Conservation (phyloP, 1,140 invertebrate species). For the Schlechtendalia chinensis region DNA sequence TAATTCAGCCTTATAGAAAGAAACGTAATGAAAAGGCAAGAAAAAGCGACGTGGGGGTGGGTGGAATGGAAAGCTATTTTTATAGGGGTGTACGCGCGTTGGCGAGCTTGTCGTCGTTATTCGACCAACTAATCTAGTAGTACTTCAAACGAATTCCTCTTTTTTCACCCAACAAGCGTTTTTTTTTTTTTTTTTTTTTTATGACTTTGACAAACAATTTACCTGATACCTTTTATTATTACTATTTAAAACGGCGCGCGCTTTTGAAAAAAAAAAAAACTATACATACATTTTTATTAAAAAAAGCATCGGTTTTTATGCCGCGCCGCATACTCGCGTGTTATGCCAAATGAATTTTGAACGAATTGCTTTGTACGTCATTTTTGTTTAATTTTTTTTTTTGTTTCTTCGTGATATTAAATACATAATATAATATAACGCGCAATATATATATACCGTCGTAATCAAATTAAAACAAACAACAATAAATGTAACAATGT, state of each 20-base stretch:
- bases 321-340: constrained; percentile 3
- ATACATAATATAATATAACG: neutral
- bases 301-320: constrained; percentile 28
- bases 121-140: constrained; percentile 48
- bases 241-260: constrained; percentile 33
- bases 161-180: constrained; percentile 37
- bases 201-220: constrained; percentile 48
- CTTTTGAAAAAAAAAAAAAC: constrained; percentile 16
- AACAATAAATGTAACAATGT: neutral
- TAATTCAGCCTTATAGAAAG: constrained; percentile 45
- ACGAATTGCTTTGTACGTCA: constrained; percentile 24
- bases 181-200: constrained; percentile 26
- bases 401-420: neutral
- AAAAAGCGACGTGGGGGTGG: neutral
- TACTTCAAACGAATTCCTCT: constrained; percentile 49
- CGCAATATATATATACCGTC: neutral
- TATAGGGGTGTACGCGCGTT: constrained; percentile 17
- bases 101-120: constrained; percentile 46
- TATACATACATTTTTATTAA: constrained; percentile 18
- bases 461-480: constrained; percentile 13
- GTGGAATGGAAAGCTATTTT: constrained; percentile 34
- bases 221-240: constrained; percentile 48
- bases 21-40: constrained; percentile 47
- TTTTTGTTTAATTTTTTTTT: constrained; percentile 18
- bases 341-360: constrained; percentile 37